Base-by-base conservation (phyloP, 2,888 invertebrate species). In the Apodemia hepburni region DNA sequence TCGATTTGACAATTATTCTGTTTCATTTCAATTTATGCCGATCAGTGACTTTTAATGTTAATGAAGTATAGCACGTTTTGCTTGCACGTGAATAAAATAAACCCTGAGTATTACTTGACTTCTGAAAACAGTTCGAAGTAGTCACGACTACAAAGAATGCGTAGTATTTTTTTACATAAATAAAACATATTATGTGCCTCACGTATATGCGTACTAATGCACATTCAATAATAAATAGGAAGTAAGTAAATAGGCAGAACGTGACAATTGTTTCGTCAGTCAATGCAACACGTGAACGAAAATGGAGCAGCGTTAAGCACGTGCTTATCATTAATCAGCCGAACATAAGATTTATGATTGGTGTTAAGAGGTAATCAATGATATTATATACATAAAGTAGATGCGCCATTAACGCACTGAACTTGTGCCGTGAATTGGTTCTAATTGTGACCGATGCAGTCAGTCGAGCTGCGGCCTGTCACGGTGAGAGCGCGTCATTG, bases 131-230 rank as follows among this genome's bases (percentile, higher is more conserved):
- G 18, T n/a, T 18, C 49, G 18, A 49, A 22, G 18, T 22, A 51
- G n/a, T 22, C 22, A 51, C 22, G 51, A n/a, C 12, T 27, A 12
- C 9, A 9, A 57, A 47, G 45, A 57, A 57, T 27, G 29, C 29
- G 6, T 57, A 6, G 54, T 29, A 57, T 27, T 57, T 47, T 22
- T 47, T 47, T 45, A n/a, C 45, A 47, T 47, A 47, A 47, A 47
- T 47, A 47, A 60, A 60, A 29, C 8, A 17, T 45, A 29, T 33
- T 45, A 29, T 33, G 22, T 54, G 35, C 38, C 22, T 61, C 62
- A 62, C 62, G 62, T 62, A 49, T 47, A 33, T 18, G n/a, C 22
- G 58, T 33, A 54, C 18, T 12, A 9, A 57, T 29, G 15, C 29
- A 22, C 27, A 57, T 57, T n/a, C 27, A 54, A 57, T 22, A 54